phyloP scores from a whole-genome alignment of 1,140 invertebrate species.

The Temnothorax longispinosus region DNA sequence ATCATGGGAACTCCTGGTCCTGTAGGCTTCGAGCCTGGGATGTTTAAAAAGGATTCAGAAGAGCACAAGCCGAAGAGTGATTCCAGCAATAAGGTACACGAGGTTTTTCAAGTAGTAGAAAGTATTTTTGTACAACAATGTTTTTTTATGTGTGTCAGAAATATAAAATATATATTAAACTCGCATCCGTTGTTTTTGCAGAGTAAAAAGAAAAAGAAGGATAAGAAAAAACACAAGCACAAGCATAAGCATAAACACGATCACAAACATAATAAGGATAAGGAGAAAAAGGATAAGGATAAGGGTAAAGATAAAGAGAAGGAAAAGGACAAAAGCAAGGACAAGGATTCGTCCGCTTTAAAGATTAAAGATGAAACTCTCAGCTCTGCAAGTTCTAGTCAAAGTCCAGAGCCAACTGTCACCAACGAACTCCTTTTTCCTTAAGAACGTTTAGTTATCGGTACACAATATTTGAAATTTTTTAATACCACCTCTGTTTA shows the following conservation, averaged over 20 bases:
- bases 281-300: constrained; percentile 82
- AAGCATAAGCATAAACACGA: constrained; percentile 84
- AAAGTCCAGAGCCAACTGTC: constrained; percentile 85
- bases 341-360: constrained; percentile 80
- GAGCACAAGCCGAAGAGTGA: constrained; percentile 84
- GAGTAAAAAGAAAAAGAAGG: constrained; percentile 90
- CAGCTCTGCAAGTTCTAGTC: constrained; percentile 89
- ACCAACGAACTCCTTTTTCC: constrained; percentile 82
- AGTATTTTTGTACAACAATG: neutral
- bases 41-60: constrained; percentile 89
- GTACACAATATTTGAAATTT: neutral
- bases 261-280: constrained; percentile 86
- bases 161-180: constrained; percentile 20
- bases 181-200: constrained; percentile 79
- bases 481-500: constrained; percentile 28
- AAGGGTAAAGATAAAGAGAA: constrained; percentile 83
- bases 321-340: constrained; percentile 84
- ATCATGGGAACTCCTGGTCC: constrained; percentile 89
- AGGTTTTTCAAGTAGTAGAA: constrained; percentile 5
- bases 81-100: constrained; percentile 86
- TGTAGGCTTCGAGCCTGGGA: constrained; percentile 92
- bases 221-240: constrained; percentile 87
- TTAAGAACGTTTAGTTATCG: constrained; percentile 37
- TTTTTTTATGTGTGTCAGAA: neutral
- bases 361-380: constrained; percentile 87